Evolutionary conservation across 2,797 vertebrate species (phyloP).

Genomic region (Silurus lanzhouensis): DNA sequence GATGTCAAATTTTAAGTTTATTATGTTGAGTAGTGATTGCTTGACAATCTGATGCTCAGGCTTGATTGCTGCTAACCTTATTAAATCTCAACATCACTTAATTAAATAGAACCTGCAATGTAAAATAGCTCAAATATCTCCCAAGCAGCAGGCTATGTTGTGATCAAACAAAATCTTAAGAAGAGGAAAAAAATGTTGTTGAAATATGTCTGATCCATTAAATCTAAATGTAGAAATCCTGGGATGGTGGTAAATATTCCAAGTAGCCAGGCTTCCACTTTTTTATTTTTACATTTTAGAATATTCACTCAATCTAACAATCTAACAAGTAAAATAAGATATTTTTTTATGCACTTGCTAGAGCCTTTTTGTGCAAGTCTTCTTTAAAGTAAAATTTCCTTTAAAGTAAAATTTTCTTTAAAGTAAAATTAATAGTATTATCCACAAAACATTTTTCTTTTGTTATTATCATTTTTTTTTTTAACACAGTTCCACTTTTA

Average conservation of each 20-base stretch:
- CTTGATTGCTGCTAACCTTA: background rate
- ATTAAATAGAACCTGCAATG: background rate
- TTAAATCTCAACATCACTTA: background rate
- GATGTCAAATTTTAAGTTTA: background rate
- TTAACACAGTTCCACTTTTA: background rate
- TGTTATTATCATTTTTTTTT: background rate
- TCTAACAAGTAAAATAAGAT: background rate
- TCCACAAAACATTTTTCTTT: too few relatives aligned
- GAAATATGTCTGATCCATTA: background rate
- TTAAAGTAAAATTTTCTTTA: too few relatives aligned
- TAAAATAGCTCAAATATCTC: background rate
- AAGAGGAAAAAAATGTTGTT: background rate
- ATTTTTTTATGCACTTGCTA: background rate
- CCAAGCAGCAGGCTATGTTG: background rate
- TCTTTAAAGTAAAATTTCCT: too few relatives aligned
- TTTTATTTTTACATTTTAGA: background rate
- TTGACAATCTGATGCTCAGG: background rate
- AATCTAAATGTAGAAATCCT: background rate
- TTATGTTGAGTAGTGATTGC: background rate
- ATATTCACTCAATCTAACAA: background rate
- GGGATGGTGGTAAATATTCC: background rate
- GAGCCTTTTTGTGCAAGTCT: too few relatives aligned
- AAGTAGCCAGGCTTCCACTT: background rate
- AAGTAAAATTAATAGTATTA: too few relatives aligned
- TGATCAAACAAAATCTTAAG: background rate